phyloP scores from a whole-genome alignment of 2,113 vertebrate genomes.

The Leucopsar rothschildi region DNA sequence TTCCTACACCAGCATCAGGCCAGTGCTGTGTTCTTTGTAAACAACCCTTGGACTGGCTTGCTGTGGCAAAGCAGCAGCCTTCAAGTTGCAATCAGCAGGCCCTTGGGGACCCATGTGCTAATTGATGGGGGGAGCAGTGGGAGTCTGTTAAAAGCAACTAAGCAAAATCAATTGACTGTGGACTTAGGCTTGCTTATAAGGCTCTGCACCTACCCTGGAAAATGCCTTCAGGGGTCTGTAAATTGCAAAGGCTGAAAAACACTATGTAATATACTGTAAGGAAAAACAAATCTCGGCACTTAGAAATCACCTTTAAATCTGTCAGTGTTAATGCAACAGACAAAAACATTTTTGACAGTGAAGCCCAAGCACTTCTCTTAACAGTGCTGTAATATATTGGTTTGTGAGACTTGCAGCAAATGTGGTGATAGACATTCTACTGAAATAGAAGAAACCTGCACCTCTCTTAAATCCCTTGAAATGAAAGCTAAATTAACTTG shows the following conservation, averaged over 20 bases:
- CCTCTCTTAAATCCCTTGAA: not conserved
- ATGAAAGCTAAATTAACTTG: not conserved
- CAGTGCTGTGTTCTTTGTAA: not conserved
- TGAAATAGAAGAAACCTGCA: not conserved
- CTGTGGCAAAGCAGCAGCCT: not conserved
- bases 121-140: not conserved
- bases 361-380: not conserved
- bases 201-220: not conserved
- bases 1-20: not conserved
- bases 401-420: not conserved
- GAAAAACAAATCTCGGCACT: not conserved
- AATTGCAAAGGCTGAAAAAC: not conserved
- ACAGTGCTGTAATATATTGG: not conserved
- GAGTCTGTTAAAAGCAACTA: not conserved
- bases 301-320: not conserved
- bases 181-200: not conserved
- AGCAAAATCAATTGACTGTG: not conserved
- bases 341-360: not conserved
- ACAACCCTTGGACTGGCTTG: not conserved
- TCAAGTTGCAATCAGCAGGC: not conserved
- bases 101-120: not conserved
- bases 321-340: not conserved
- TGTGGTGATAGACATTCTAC: not conserved
- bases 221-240: not conserved
- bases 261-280: not conserved